Evolutionary conservation across 1,140 invertebrate genomes (phyloP).

Genomic region (Pogonomyrmex barbatus): DNA sequence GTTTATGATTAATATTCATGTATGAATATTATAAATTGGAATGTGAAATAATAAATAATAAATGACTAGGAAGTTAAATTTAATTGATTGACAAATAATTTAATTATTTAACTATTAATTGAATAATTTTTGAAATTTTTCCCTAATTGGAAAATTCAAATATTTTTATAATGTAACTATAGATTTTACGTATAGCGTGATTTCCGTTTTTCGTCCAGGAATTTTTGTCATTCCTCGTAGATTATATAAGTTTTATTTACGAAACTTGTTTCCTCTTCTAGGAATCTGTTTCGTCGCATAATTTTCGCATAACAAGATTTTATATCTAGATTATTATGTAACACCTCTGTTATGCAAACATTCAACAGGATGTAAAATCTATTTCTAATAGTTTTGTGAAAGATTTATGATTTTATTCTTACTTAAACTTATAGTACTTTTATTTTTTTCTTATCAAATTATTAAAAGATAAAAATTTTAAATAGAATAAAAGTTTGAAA

Average conservation of each 20-base stretch:
- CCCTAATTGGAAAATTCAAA: neutral
- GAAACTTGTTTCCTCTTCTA: neutral
- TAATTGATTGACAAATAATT: constrained; percentile 5
- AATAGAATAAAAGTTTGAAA: neutral
- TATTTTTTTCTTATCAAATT: neutral
- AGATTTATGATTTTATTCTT: neutral
- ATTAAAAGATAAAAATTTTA: neutral
- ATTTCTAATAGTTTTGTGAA: neutral
- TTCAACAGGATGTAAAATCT: constrained; percentile 6
- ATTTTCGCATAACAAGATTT: neutral
- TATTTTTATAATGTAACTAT: neutral
- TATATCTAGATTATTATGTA: neutral
- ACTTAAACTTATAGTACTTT: neutral
- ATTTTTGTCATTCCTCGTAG: neutral
- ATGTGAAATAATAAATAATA: neutral
- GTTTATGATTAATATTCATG: neutral
- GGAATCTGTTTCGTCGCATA: neutral
- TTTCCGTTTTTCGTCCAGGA: neutral
- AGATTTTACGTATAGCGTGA: neutral
- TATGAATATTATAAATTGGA: constrained; percentile 9
- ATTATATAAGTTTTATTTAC: constrained; percentile 27
- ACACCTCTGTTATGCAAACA: neutral
- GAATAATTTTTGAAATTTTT: neutral
- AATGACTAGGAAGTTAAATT: neutral
- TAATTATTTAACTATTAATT: neutral